Evolutionary conservation across 2,797 vertebrate genomes (phyloP).

Genomic region (Falco concolor): DNA sequence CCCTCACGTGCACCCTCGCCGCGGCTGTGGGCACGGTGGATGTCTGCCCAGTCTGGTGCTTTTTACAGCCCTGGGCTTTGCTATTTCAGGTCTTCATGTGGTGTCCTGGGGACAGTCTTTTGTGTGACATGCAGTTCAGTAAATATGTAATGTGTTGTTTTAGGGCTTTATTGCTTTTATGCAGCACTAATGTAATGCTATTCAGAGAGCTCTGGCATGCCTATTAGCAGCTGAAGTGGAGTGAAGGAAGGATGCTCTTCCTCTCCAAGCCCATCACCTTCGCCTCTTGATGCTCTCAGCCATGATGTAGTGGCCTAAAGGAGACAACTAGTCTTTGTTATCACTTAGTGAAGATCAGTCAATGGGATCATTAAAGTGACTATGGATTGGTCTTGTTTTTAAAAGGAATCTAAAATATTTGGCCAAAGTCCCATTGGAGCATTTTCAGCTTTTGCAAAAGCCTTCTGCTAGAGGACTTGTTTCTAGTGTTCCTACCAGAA

Average conservation of each 20-base stretch:
- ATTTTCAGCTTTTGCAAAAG: background rate
- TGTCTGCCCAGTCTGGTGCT: background rate
- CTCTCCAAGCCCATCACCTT: constrained; percentile 33
- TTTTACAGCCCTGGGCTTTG: background rate
- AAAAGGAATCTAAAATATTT: constrained; percentile 27
- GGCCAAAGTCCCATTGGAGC: background rate
- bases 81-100: background rate
- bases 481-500: background rate
- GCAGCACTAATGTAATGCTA: background rate
- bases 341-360: background rate
- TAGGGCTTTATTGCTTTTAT: constrained; percentile 31
- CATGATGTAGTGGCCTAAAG: constrained; percentile 16
- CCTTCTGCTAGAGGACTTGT: background rate
- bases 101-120: background rate
- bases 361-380: background rate
- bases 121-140: background rate
- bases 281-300: constrained; percentile 39
- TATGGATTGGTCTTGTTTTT: background rate
- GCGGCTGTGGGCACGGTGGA: background rate
- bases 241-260: constrained; percentile 43
- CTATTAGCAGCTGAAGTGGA: background rate
- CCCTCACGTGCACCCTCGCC: background rate
- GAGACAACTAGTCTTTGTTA: constrained; percentile 48
- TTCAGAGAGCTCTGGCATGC: constrained; percentile 4
- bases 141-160: background rate